A percentile compares a stretch with the other conserved stretches of the same genome.
These are phyloP conservation scores for Cheilosia pagana DNA, from an alignment of 2,888 invertebrate genomes.

Conservation along the genomic window DNA sequence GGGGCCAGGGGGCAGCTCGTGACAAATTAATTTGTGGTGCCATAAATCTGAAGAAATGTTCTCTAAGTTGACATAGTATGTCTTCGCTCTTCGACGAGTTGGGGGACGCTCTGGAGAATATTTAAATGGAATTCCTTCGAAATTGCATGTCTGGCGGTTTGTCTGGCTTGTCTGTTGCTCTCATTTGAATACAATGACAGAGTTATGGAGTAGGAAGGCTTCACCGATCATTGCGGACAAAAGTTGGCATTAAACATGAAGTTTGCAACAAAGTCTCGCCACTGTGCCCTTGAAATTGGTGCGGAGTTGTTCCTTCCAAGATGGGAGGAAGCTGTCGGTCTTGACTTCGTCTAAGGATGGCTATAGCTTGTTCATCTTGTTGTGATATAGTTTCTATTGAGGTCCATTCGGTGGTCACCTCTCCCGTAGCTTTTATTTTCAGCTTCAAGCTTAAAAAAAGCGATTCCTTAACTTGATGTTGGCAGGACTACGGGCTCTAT, in stretches of 20 bases:
- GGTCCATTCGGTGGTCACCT: too few relatives aligned
- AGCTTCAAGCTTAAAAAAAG: too few relatives aligned
- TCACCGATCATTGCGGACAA: too few relatives aligned
- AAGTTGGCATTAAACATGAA: not conserved
- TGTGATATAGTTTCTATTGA: too few relatives aligned
- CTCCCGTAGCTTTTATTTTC: too few relatives aligned
- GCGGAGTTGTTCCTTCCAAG: too few relatives aligned
- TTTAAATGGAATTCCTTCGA: slow-evolving; percentile 30
- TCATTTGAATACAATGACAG: slow-evolving; percentile 53
- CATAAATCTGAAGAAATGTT: slow-evolving; percentile 37
- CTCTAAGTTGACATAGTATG: slow-evolving; percentile 31
- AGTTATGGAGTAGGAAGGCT: not conserved
- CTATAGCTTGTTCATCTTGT: too few relatives aligned
- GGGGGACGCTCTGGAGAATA: slow-evolving; percentile 11
- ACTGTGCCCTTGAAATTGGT: too few relatives aligned
- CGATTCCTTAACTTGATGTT: too few relatives aligned
- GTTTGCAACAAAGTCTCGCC: not conserved
- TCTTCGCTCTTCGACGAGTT: not conserved
- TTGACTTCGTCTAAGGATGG: too few relatives aligned
- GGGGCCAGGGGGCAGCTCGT: slow-evolving; percentile 8
- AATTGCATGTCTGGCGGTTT: slow-evolving; percentile 17
- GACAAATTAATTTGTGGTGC: slow-evolving; percentile 51
- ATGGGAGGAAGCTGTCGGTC: too few relatives aligned
- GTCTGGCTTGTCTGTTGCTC: not conserved
- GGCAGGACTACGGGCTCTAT: too few relatives aligned